Evolutionary conservation across 2,113 vertebrate genomes (phyloP), one percentile per base, ranked within the genome.

Genomic region (Osmerus eperlanus): DNA sequence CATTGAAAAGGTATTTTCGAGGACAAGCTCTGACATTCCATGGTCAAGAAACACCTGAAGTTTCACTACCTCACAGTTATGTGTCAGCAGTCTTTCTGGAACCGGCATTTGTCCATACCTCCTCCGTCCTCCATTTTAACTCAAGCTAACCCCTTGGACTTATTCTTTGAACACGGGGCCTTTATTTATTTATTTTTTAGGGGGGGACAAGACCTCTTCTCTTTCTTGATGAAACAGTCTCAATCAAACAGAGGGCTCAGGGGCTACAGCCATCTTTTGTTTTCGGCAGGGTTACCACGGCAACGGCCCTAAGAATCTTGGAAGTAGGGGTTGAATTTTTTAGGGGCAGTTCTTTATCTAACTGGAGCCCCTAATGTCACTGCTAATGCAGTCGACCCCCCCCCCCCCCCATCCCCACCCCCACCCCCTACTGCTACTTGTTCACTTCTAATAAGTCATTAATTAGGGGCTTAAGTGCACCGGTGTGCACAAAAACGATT

Each of bases 391-490:
- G n/a, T n/a, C n/a, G n/a, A n/a, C n/a, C n/a, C 3, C 29, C n/a
- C 36, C 76, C 25, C 14, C 29, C 56, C 18, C 51, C 67, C 63
- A 21, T 13, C 67, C 63, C 67, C 63, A 21, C 16, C 67, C 63
- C 60, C 12, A 14, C 59, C 14, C 12, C 23, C 59, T 61, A 9
- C 59, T 13, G 21, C 54, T 56, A 15, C 54, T 14, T 25, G 67
- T 70, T 75, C 68, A 75, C 66, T 72, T 47, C 13, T 77, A 83
- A 77, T 53, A 73, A 85, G 65, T 68, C 74, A 71, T 80, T 83
- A 84, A 81, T 84, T 79, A 81, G 68, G 65, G 73, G 81, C 82
- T 87, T 89, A 85, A 73, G 58, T 15, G 60, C 60, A 62, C 65
- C 56, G 41, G 41, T 11, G 9, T 47, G 41, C 56, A 28, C 41